phyloP scores from a whole-genome alignment of 2,797 vertebrate species.

The Enteromius fasciolatus region DNA sequence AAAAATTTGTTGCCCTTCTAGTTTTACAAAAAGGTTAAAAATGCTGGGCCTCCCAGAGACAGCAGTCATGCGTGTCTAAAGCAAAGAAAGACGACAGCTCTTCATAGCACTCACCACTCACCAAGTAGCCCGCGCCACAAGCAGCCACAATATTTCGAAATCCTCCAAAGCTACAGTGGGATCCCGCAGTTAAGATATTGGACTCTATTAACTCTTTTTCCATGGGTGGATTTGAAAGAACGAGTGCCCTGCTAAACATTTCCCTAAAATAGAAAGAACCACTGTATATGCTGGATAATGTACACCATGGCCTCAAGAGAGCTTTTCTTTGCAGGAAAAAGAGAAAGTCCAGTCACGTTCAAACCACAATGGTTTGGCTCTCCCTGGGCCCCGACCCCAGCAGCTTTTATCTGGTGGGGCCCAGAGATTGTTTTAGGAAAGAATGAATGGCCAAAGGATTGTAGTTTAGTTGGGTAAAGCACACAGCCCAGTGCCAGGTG shows the following conservation, averaged over 20 bases:
- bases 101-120: constrained; percentile 18
- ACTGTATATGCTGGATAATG: constrained; percentile 66
- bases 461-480: constrained; percentile 53
- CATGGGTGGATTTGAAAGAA: constrained; percentile 50
- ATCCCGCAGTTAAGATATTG: constrained; percentile 62
- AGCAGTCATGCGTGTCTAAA: constrained; percentile 40
- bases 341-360: constrained; percentile 45
- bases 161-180: constrained; percentile 54
- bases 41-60: constrained; percentile 48
- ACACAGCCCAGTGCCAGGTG: constrained; percentile 68
- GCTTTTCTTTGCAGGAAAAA: constrained; percentile 27
- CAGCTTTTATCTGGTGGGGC: constrained; percentile 62
- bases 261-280: constrained; percentile 68
- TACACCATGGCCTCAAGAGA: constrained; percentile 42
- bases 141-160: constrained; percentile 40
- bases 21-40: constrained; percentile 57
- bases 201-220: constrained; percentile 65
- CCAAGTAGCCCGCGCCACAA: background rate
- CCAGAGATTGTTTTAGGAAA: constrained; percentile 73
- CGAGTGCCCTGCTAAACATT: constrained; percentile 55
- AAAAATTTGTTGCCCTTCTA: constrained; percentile 59
- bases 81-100: constrained; percentile 21
- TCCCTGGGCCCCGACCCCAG: constrained; percentile 56
- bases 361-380: constrained; percentile 54
- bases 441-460: constrained; percentile 61